These are phyloP conservation scores for Bombus confusus DNA, from an alignment of 1,140 invertebrate species.

Conservation along the genomic window DNA sequence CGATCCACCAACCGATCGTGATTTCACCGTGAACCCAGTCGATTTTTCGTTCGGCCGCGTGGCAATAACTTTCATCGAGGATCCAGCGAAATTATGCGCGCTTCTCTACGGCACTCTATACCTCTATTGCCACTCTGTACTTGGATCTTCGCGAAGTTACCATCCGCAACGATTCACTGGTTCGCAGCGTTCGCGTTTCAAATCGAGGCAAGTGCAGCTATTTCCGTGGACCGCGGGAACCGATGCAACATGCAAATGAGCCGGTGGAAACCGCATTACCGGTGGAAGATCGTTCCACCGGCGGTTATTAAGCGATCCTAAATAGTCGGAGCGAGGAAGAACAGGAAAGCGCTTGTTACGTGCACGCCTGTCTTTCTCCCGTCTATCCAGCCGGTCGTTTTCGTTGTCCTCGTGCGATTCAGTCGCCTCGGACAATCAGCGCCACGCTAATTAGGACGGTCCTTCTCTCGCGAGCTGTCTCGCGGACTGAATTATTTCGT, in stretches of 20 bases:
- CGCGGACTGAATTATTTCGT: not conserved
- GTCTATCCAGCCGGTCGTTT: not conserved
- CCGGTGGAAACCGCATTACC: constrained; percentile 11
- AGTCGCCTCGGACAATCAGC: constrained; percentile 20
- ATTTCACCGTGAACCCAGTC: not conserved
- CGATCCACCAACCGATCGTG: constrained; percentile 3
- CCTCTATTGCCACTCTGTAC: not conserved
- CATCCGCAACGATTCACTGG: not conserved
- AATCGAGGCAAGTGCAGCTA: constrained; percentile 1
- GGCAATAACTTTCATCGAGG: not conserved
- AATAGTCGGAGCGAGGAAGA: not conserved
- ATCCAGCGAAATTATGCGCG: not conserved
- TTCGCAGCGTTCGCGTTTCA: not conserved
- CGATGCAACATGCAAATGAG: constrained; percentile 22
- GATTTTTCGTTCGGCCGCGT: not conserved
- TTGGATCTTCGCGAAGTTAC: not conserved
- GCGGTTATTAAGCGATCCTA: constrained; percentile 20
- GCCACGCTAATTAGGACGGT: constrained; percentile 11
- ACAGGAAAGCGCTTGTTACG: constrained; percentile 11
- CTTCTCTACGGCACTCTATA: not conserved
- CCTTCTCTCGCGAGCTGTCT: not conserved
- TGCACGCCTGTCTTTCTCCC: not conserved
- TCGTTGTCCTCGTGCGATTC: not conserved
- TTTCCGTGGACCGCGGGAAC: constrained; percentile 6
- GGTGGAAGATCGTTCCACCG: not conserved